phyloP scores from a whole-genome alignment of 2,888 invertebrate genomes.

The Flabesymbios commensalis region DNA sequence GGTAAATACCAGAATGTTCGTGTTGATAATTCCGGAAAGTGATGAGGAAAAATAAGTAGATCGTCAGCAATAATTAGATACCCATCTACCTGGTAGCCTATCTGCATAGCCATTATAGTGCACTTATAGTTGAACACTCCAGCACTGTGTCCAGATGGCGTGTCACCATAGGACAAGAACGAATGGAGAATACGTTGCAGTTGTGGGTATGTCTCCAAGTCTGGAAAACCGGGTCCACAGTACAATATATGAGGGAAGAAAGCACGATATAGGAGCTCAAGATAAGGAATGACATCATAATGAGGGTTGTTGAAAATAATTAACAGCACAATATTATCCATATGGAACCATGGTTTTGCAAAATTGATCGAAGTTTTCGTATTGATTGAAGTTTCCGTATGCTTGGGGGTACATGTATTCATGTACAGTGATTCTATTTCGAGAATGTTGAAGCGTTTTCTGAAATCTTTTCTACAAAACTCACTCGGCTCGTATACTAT shows the following conservation, averaged over 20 bases:
- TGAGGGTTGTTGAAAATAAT: constrained; percentile 30
- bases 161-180: constrained; percentile 23
- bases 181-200: constrained; percentile 17
- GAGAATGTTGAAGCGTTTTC: too few relatives aligned
- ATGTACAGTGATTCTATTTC: too few relatives aligned
- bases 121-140: constrained; percentile 35
- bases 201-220: constrained; percentile 1
- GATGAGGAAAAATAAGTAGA: constrained; percentile 17
- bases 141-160: constrained; percentile 19
- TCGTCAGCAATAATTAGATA: constrained; percentile 33
- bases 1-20: constrained; percentile 27
- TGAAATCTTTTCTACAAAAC: too few relatives aligned
- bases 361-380: constrained; percentile 8
- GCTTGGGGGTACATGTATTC: too few relatives aligned
- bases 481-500: too few relatives aligned
- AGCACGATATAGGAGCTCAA: constrained; percentile 31
- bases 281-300: constrained; percentile 31
- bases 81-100: constrained; percentile 24
- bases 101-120: constrained; percentile 16
- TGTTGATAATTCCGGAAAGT: constrained; percentile 3
- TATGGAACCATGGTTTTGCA: constrained; percentile 18
- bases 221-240: constrained; percentile 29
- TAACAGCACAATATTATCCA: constrained; percentile 23
- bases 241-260: constrained; percentile 34
- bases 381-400: too few relatives aligned